phyloP scores from a whole-genome alignment of 2,113 vertebrate species.

The Arothron firmamentum region DNA sequence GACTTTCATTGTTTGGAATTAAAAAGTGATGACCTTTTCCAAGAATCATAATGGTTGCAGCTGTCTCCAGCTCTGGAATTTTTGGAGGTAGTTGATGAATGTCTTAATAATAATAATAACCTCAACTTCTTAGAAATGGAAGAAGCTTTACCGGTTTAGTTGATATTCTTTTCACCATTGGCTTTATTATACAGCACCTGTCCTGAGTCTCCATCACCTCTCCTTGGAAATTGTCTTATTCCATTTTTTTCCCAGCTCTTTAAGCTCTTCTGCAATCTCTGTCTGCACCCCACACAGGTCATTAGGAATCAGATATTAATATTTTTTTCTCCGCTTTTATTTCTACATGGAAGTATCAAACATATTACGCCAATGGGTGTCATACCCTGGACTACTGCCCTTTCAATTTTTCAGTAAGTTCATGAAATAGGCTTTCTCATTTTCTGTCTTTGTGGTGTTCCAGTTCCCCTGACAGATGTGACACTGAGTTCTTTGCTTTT shows the following conservation, averaged over 20 bases:
- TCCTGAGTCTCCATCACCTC: neutral
- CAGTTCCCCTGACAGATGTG: constrained; percentile 23
- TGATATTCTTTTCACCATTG: too few species aligned
- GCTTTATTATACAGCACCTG: neutral
- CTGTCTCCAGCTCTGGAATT: too few species aligned
- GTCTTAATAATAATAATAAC: too few species aligned
- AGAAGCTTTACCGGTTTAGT: too few species aligned
- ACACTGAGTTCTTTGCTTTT: constrained; percentile 43
- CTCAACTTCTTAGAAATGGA: too few species aligned
- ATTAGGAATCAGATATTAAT: constrained; percentile 50
- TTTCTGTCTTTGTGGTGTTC: constrained; percentile 15
- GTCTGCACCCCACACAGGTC: constrained; percentile 12
- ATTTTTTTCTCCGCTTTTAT: constrained; percentile 50
- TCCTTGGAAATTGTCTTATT: neutral
- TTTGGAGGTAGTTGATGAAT: too few species aligned
- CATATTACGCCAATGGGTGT: constrained; percentile 46
- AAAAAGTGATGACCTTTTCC: too few species aligned
- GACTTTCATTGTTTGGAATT: too few species aligned
- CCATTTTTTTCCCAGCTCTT: neutral
- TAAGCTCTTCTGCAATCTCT: constrained; percentile 2
- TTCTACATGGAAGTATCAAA: constrained; percentile 55
- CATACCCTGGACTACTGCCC: constrained; percentile 19
- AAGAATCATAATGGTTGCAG: too few species aligned
- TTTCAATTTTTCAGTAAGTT: constrained; percentile 54
- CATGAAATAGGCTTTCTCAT: constrained; percentile 30